Base-by-base conservation (phyloP, 2,888 invertebrate species). In the Chalcis sispes region DNA sequence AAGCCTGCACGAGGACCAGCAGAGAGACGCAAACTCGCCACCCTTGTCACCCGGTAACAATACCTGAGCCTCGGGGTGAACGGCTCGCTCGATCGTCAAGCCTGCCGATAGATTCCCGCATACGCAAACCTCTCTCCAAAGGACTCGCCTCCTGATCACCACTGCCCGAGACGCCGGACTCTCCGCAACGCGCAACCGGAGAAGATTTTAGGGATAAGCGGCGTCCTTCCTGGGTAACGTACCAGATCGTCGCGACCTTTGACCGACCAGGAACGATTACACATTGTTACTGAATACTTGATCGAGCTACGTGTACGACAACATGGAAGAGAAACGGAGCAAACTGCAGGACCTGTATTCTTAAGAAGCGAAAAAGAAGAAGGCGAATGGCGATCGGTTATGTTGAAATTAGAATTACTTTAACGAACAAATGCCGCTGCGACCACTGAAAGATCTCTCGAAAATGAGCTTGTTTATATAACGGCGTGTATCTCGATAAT, bases 31-130 rank as follows among this genome's bases (percentile, higher is more conserved):
- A 1, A 32, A 27, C 50, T 86, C 88, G n/a, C 88, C 89, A 46
- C 85, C 85, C 25, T 77, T 86, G 61, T 89, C 89, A 5, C 88
- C 89, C 18, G 85, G 84, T 40, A 89, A 87, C 70, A 88, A 89
- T 74, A 89, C 89, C 77, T 89, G 89, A 89, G 67, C 13, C 40
- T 3, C 48, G 46, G 27, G 15, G 27, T 25, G 8, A 7, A 3
- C 25, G 3, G 8, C 13, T 8, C 7, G 42, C 2, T 42, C 15
- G 42, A 4, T 42, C 42, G 8, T 8, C 8, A 13, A 13, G 15
- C 15, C 15, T 10, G 18, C 10, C 54, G 0, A 25, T 61, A 4
- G 29, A 20, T 15, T 13, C 20, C 61, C 46, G 46, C 20, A 32
- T 46, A 20, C 29, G 46, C 32, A 40, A 50, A 52, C 70, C 70